Evolutionary conservation across 1,140 invertebrate species (phyloP).

Genomic region (Daktulosphaira vitifoliae): DNA sequence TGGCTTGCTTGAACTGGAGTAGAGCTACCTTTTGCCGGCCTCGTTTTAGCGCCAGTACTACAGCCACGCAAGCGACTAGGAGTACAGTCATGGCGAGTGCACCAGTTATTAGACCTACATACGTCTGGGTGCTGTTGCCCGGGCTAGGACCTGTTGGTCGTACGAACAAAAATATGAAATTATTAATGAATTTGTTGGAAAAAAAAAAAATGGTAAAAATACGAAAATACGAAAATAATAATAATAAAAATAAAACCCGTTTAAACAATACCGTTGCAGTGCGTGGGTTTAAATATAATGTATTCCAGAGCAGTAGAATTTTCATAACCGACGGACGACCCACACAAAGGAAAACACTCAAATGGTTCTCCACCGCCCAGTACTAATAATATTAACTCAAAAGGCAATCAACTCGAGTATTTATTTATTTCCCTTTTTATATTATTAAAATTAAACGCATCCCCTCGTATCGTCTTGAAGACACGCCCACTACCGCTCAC

Average conservation of each 20-base stretch:
- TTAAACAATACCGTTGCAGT: background rate
- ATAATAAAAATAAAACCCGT: too few species aligned
- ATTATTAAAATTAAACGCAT: too few species aligned
- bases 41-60: constrained; percentile 60
- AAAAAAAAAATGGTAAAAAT: constrained; percentile 1
- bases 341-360: background rate
- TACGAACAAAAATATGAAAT: background rate
- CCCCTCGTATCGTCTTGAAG: too few species aligned
- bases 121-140: constrained; percentile 55
- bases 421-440: too few species aligned
- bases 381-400: too few species aligned
- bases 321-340: too few species aligned
- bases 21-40: constrained; percentile 59
- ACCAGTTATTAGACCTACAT: constrained; percentile 71
- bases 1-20: constrained; percentile 59
- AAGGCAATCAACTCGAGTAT: too few species aligned
- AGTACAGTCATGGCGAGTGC: constrained; percentile 61
- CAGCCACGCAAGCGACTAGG: constrained; percentile 56
- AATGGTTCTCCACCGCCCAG: too few species aligned
- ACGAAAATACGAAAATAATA: background rate
- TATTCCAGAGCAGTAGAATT: too few species aligned
- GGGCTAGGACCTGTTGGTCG: constrained; percentile 51
- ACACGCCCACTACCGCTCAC: too few species aligned
- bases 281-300: background rate
- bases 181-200: too few species aligned